These are phyloP conservation scores for Nemopilema nomurai DNA, from an alignment of 30 jellyfish, hydroid and myxozoan species.

Conservation along the genomic window DNA sequence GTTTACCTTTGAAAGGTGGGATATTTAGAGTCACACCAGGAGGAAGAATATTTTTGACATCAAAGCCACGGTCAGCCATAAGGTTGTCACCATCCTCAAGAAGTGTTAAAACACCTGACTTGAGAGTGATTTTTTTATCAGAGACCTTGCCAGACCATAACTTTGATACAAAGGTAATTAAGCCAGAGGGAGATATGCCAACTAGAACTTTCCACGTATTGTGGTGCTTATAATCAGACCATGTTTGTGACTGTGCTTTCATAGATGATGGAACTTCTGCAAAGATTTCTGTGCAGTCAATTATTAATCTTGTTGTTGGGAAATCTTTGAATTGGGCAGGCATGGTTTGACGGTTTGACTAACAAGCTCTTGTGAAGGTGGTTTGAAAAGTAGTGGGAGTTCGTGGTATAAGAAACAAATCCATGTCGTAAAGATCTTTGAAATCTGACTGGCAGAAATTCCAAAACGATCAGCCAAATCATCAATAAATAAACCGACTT, in stretches of 20 bases:
- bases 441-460: slow-evolving; percentile 16
- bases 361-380: neutral
- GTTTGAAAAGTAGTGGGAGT: slow-evolving; percentile 15
- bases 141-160: slow-evolving; percentile 6
- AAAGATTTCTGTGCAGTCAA: slow-evolving; percentile 22
- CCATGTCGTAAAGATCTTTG: slow-evolving; percentile 21
- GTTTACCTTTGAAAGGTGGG: slow-evolving; percentile 22
- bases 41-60: slow-evolving; percentile 21
- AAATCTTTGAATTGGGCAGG: neutral
- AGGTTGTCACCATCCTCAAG: slow-evolving; percentile 21
- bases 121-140: slow-evolving; percentile 21
- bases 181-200: slow-evolving; percentile 36
- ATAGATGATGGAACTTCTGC: slow-evolving; percentile 12
- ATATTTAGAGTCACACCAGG: slow-evolving; percentile 34
- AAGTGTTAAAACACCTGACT: neutral
- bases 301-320: slow-evolving; percentile 16
- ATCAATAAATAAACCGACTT: slow-evolving; percentile 17
- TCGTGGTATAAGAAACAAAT: slow-evolving; percentile 3
- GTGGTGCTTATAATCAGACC: slow-evolving; percentile 12
- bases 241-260: slow-evolving; percentile 11
- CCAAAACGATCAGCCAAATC: slow-evolving; percentile 29
- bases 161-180: slow-evolving; percentile 8
- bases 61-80: slow-evolving; percentile 15
- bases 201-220: slow-evolving; percentile 10
- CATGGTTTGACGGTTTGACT: neutral